phyloP scores from a whole-genome alignment of 1,140 invertebrate genomes.

The Atta cephalotes region DNA sequence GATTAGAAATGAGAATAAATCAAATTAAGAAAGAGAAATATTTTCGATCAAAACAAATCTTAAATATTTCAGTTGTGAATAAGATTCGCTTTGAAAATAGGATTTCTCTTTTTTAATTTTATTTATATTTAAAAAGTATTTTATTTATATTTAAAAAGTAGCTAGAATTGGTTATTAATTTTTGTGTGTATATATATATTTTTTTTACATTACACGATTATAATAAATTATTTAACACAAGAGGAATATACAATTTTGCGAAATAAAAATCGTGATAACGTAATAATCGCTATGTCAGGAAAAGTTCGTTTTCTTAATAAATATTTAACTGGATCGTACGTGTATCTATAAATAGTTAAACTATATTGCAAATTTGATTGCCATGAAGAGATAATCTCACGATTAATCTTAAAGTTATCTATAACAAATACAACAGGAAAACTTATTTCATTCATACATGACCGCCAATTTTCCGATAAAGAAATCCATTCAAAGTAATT shows the following conservation, averaged over 20 bases:
- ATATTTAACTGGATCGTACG: neutral
- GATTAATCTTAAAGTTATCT: neutral
- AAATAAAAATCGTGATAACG: neutral
- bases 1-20: too few species aligned
- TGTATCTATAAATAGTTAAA: conserved; percentile 1
- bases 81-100: too few species aligned
- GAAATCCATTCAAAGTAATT: neutral
- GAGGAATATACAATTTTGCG: neutral
- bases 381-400: neutral
- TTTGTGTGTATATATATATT: neutral
- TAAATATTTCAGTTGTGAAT: too few species aligned
- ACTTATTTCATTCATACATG: neutral
- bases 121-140: neutral
- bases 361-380: neutral
- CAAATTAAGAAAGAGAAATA: too few species aligned
- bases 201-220: neutral
- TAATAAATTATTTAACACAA: conserved; percentile 7
- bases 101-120: neutral
- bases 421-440: neutral
- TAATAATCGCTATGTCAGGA: neutral
- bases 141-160: neutral
- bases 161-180: neutral
- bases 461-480: neutral
- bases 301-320: neutral
- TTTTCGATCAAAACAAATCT: too few species aligned